Evolutionary conservation across 2,797 vertebrate genomes (phyloP).

Genomic region (Aeoliscus strigatus): DNA sequence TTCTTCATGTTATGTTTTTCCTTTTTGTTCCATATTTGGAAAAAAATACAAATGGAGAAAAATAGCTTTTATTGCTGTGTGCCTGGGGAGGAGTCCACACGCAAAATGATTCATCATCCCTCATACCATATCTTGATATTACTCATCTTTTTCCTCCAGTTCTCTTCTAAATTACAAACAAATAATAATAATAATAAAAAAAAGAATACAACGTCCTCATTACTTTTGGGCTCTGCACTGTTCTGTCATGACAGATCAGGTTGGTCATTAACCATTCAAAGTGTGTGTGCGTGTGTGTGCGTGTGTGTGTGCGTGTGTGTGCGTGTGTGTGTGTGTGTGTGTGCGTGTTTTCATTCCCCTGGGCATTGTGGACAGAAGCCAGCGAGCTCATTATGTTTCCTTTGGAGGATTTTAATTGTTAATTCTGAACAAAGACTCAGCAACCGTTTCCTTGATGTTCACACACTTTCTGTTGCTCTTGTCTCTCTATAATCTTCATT

Average conservation of each 20-base stretch:
- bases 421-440: slow-evolving; percentile 45
- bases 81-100: slow-evolving; percentile 7
- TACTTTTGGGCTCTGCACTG: slow-evolving; percentile 18
- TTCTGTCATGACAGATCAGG: slow-evolving; percentile 40
- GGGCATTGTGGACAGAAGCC: slow-evolving; percentile 42
- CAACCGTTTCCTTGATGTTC: slow-evolving; percentile 15
- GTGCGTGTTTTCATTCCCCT: slow-evolving; percentile 17
- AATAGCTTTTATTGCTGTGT: slow-evolving; percentile 4
- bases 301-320: no score
- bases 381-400: slow-evolving; percentile 43
- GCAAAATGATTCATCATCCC: slow-evolving; percentile 19
- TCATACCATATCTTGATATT: slow-evolving; percentile 12
- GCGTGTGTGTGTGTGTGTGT: slow-evolving; percentile 10
- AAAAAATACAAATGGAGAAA: slow-evolving; percentile 5
- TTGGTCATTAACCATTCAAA: slow-evolving; percentile 46
- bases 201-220: slow-evolving; percentile 17
- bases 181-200: slow-evolving; percentile 5
- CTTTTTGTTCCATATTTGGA: slow-evolving; percentile 5
- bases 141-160: slow-evolving; percentile 13
- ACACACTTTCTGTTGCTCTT: neutral
- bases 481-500: no score
- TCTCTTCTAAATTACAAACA: slow-evolving; percentile 16
- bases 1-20: slow-evolving; percentile 1
- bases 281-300: slow-evolving; percentile 13
- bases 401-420: slow-evolving; percentile 49